phyloP scores from a whole-genome alignment of 2,888 invertebrate genomes.

The Mythimna lalbum region DNA sequence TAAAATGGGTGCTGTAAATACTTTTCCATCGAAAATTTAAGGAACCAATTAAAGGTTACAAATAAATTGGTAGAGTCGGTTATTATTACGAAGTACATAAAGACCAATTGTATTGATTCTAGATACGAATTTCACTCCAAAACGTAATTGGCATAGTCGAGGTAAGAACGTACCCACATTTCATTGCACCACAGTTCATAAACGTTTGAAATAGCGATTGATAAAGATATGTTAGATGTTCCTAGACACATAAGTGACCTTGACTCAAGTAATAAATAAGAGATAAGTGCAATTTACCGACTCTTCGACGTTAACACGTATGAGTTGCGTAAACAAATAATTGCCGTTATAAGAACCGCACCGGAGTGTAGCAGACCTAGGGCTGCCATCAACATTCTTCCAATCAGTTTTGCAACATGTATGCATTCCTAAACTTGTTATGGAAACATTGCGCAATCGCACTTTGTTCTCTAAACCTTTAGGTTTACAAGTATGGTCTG shows the following conservation, averaged over 20 bases:
- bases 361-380: slow-evolving; percentile 68
- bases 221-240: slow-evolving; percentile 10
- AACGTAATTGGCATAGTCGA: slow-evolving; percentile 17
- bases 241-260: slow-evolving; percentile 65
- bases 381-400: slow-evolving; percentile 46
- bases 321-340: slow-evolving; percentile 74
- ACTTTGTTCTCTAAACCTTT: slow-evolving; percentile 14
- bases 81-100: slow-evolving; percentile 6
- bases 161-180: slow-evolving; percentile 12
- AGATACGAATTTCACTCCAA: slow-evolving; percentile 3
- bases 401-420: slow-evolving; percentile 20
- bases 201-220: slow-evolving; percentile 13
- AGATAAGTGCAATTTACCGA: slow-evolving; percentile 68
- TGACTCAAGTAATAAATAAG: slow-evolving; percentile 68
- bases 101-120: slow-evolving; percentile 19
- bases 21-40: background rate
- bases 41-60: slow-evolving; percentile 1
- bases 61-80: slow-evolving; percentile 12
- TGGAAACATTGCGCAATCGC: slow-evolving; percentile 16
- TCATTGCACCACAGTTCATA: slow-evolving; percentile 10
- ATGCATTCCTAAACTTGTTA: slow-evolving; percentile 9
- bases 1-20: background rate
- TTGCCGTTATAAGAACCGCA: slow-evolving; percentile 77
- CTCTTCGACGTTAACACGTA: slow-evolving; percentile 60
- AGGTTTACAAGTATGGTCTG: slow-evolving; percentile 15